Percentiles rank a stretch among this genome's conserved stretches.
phyloP scores from a whole-genome alignment of 2,797 vertebrate species.

The Diceros bicornis region DNA sequence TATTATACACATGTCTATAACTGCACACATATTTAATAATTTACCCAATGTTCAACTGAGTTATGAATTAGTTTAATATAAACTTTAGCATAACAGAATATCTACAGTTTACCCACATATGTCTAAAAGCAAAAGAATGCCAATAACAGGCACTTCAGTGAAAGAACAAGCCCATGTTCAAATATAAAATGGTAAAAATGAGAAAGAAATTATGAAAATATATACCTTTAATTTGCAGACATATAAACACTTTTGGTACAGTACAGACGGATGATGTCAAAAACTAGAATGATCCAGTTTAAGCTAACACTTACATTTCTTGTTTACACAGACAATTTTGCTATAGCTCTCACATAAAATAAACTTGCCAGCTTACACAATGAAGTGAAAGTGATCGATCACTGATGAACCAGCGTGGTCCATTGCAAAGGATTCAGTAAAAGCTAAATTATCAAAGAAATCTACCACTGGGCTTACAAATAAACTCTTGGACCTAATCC shows the following conservation, averaged over 20 bases:
- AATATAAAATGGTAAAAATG: slow-evolving; percentile 84
- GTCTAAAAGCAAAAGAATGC: slow-evolving; percentile 64
- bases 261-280: slow-evolving; percentile 89
- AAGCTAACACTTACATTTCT: slow-evolving; percentile 87
- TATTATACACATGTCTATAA: not conserved
- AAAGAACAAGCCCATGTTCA: slow-evolving; percentile 65
- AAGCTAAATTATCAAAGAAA: slow-evolving; percentile 86
- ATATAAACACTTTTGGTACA: slow-evolving; percentile 93
- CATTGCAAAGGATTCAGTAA: slow-evolving; percentile 85
- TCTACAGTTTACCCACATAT: slow-evolving; percentile 49
- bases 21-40: slow-evolving; percentile 46
- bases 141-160: slow-evolving; percentile 74
- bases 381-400: slow-evolving; percentile 86
- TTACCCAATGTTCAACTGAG: slow-evolving; percentile 62
- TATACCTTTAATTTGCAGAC: slow-evolving; percentile 93
- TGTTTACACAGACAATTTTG: slow-evolving; percentile 86
- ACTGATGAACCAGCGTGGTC: slow-evolving; percentile 85
- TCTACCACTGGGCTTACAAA: slow-evolving; percentile 85
- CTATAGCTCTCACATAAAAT: slow-evolving; percentile 85
- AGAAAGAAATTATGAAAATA: slow-evolving; percentile 91
- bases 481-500: slow-evolving; percentile 85
- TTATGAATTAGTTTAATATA: slow-evolving; percentile 79
- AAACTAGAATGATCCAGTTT: slow-evolving; percentile 87
- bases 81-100: slow-evolving; percentile 66
- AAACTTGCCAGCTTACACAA: slow-evolving; percentile 86